These are phyloP conservation scores for Tholera decimalis DNA, from an alignment of 2,888 invertebrate species.

Conservation along the genomic window DNA sequence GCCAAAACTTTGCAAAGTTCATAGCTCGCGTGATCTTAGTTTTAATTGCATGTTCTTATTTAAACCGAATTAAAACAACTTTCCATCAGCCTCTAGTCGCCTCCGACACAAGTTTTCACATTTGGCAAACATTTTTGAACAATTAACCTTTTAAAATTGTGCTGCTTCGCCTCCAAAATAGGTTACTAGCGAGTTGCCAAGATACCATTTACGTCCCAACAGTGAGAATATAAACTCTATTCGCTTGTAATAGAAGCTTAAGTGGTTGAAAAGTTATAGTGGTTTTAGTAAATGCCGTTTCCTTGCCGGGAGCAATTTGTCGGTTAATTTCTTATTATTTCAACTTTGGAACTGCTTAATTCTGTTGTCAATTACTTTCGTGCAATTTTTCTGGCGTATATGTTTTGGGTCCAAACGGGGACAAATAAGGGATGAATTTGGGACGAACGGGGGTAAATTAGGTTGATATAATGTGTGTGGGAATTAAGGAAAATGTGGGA, in stretches of 20 bases:
- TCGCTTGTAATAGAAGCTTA: slow-evolving; percentile 29
- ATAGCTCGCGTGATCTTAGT: slow-evolving; percentile 33
- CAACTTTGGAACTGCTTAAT: slow-evolving; percentile 49
- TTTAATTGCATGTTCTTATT: slow-evolving; percentile 40
- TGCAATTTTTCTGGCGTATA: slow-evolving; percentile 29
- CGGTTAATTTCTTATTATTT: slow-evolving; percentile 62
- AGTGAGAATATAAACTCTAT: slow-evolving; percentile 38
- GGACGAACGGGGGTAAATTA: slow-evolving; percentile 9
- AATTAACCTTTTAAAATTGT: slow-evolving; percentile 76
- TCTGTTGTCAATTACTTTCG: slow-evolving; percentile 31
- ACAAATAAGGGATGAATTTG: slow-evolving; percentile 31
- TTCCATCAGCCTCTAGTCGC: slow-evolving; percentile 58
- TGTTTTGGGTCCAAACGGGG: slow-evolving; percentile 1
- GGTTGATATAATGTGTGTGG: slow-evolving; percentile 41
- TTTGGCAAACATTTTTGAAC: slow-evolving; percentile 76
- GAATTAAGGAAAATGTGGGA: slow-evolving; percentile 50
- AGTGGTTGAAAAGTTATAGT: slow-evolving; percentile 23
- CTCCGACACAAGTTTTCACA: slow-evolving; percentile 74
- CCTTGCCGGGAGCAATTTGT: slow-evolving; percentile 53
- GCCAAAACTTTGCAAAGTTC: slow-evolving; percentile 18
- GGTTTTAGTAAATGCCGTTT: slow-evolving; percentile 53
- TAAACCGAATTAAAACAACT: slow-evolving; percentile 53
- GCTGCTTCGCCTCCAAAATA: slow-evolving; percentile 59
- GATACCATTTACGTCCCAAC: slow-evolving; percentile 16
- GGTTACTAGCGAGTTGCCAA: slow-evolving; percentile 49